Percentiles rank a stretch among this genome's conserved stretches.
These are phyloP conservation scores for Tiliacea citrago DNA, from an alignment of 2,888 invertebrate genomes.

Conservation along the genomic window DNA sequence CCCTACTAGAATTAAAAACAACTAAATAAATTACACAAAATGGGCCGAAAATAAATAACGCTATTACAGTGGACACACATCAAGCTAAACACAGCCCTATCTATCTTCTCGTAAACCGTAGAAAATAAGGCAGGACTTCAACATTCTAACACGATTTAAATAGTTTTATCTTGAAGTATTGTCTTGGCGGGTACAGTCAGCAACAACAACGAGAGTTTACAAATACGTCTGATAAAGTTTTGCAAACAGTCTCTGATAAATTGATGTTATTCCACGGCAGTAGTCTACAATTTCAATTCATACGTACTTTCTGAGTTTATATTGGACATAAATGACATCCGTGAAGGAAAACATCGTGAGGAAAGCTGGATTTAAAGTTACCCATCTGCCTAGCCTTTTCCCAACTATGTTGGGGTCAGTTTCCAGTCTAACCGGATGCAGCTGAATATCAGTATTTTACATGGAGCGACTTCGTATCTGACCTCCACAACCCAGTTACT, in stretches of 20 bases:
- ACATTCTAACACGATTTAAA: constrained; percentile 42
- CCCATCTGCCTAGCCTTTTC: too few relatives aligned
- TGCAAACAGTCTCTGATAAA: neutral
- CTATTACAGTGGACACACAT: neutral
- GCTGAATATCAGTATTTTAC: too few relatives aligned
- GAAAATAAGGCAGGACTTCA: constrained; percentile 36
- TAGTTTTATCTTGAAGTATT: constrained; percentile 44
- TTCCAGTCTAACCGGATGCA: too few relatives aligned
- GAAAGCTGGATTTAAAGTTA: too few relatives aligned
- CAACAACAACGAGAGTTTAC: neutral
- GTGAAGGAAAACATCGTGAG: too few relatives aligned
- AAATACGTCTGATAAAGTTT: neutral
- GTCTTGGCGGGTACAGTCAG: constrained; percentile 27
- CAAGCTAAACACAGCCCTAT: neutral
- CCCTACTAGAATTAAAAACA: neutral
- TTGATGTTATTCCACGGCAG: neutral
- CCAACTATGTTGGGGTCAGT: too few relatives aligned
- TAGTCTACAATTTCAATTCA: neutral
- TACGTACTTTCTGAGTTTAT: too few relatives aligned
- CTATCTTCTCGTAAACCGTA: constrained; percentile 27
- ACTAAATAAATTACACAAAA: neutral
- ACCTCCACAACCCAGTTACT: too few relatives aligned
- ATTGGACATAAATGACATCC: too few relatives aligned
- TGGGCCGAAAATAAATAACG: neutral
- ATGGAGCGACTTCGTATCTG: too few relatives aligned